phyloP scores from a whole-genome alignment of 2,113 vertebrate species.

The Siniperca knerii region DNA sequence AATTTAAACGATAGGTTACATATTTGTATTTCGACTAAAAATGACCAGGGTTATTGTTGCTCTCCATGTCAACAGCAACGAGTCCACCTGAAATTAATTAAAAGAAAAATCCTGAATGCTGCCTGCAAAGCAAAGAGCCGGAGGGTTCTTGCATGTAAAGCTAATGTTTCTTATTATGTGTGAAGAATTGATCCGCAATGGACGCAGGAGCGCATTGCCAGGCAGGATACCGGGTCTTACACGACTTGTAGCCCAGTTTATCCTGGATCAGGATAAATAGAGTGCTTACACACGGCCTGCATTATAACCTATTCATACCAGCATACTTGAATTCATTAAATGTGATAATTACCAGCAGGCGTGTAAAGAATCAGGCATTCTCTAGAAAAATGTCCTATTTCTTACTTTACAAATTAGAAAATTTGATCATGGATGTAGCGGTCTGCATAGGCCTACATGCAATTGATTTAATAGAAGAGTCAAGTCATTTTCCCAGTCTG shows the following conservation, averaged over 20 bases:
- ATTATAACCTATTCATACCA: slow-evolving; percentile 21
- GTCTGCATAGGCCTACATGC: slow-evolving; percentile 39
- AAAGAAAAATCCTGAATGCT: slow-evolving; percentile 48
- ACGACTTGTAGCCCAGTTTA: slow-evolving; percentile 40
- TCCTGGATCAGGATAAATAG: slow-evolving; percentile 44
- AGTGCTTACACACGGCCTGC: slow-evolving; percentile 21
- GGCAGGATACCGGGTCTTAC: slow-evolving; percentile 58
- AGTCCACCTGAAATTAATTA: slow-evolving; percentile 74
- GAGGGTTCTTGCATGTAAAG: slow-evolving; percentile 70
- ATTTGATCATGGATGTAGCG: slow-evolving; percentile 58
- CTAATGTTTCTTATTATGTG: slow-evolving; percentile 86
- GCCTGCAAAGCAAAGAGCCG: slow-evolving; percentile 51
- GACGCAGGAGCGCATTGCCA: slow-evolving; percentile 66
- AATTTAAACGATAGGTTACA: background rate
- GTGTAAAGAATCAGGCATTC: slow-evolving; percentile 16
- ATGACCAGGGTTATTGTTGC: slow-evolving; percentile 19
- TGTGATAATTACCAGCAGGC: slow-evolving; percentile 19
- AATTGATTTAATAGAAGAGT: slow-evolving; percentile 58
- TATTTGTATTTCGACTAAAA: slow-evolving; percentile 11
- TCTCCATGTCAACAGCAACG: slow-evolving; percentile 39
- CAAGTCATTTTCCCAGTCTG: slow-evolving; percentile 54
- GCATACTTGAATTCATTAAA: slow-evolving; percentile 39
- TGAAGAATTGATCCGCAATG: slow-evolving; percentile 85
- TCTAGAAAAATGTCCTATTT: slow-evolving; percentile 1
- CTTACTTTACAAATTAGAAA: slow-evolving; percentile 63